Evolutionary conservation across 92 coral and sea anemone genomes (phyloP).

Genomic region (Hydrozoanthus gracilis): DNA sequence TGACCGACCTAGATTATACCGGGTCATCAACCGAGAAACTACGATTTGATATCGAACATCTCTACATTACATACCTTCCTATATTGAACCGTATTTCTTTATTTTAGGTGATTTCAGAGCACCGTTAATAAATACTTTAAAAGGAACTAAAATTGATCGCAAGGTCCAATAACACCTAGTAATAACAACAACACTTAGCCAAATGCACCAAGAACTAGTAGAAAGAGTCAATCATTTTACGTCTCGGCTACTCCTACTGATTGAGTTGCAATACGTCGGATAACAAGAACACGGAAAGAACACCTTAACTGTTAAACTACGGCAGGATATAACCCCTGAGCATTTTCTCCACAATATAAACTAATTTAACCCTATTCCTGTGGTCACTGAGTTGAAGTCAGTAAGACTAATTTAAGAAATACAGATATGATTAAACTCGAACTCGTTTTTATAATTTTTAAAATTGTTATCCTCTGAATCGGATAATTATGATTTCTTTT

Average conservation of each 20-base stretch:
- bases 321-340: no score
- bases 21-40: background rate
- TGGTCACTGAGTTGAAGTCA: no score
- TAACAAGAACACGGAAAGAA: no score
- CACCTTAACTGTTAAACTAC: no score
- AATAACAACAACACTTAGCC: background rate
- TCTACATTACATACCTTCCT: background rate
- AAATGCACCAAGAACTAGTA: background rate
- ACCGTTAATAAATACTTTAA: slow-evolving; percentile 23
- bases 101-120: background rate
- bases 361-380: no score
- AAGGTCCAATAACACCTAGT: background rate
- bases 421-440: no score
- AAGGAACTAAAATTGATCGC: background rate
- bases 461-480: no score
- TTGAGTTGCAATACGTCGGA: no score
- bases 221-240: background rate
- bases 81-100: background rate
- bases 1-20: slow-evolving; percentile 10
- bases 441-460: no score
- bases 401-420: no score
- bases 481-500: no score
- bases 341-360: no score
- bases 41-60: background rate
- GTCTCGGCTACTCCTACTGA: background rate